Base-by-base conservation (phyloP, 2,888 invertebrate species). In the Anticlea derivata region DNA sequence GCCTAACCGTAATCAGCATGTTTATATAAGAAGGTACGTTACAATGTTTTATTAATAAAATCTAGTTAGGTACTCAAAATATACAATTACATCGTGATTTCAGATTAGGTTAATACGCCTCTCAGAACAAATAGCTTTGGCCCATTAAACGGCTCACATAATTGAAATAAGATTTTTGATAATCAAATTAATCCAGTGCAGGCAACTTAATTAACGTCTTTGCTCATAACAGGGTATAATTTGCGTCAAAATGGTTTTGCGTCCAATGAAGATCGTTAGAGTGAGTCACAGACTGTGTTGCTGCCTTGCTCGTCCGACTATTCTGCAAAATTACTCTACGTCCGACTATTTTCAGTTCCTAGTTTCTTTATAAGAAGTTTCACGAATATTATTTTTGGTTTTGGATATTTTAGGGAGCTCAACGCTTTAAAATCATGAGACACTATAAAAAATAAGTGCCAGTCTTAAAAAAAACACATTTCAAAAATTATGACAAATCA, bases 171-270 rank as follows among this genome's bases (percentile, higher is more conserved):
- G 77, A 82, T 77, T 75, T 53, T 78, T 76, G 80, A 81, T 86
- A 84, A 86, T 86, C 83, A 82, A 86, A 87, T 89, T 84, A 83
- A 86, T 86, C 80, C 80, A 69, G 62, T 72, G 69, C 68, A 71
- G 80, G 84, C 82, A 82, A 85, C 78, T 82, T 86, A 85, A 88
- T 87, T 84, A 85, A 74, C 75, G 76, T 83, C 73, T 75, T 81
- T 74, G 76, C 68, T 78, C 64, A 73, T 78, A 83, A 75, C 80
- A 85, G 80, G 73, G 75, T 88, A 83, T 88, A 89, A 89, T 89
- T 87, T 88, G 85, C 75, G 85, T 87, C 83, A 80, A 83, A 86
- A 86, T 83, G 78, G 85, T 86, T 86, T 81, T 73, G 78, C 79
- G 78, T 78, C 73, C 79, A 76, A 84, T 83, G 80, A 82, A 79